Conservation (phyloP, 2,888 invertebrate genomes). For the Andrena flavipes region DNA sequence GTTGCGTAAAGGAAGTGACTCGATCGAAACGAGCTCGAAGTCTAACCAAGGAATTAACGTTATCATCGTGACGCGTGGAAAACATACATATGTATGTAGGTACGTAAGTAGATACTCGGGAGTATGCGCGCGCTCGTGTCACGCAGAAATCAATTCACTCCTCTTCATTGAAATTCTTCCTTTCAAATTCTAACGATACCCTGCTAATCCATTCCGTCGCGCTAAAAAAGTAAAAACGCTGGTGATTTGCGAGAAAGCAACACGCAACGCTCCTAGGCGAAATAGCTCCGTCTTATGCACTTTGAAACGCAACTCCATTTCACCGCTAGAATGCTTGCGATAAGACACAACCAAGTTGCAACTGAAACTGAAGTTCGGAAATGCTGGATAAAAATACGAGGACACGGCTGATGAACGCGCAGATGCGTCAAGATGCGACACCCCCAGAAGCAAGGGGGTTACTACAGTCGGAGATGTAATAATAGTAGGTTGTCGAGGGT, state of each 20-base stretch:
- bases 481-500: constrained; percentile 58
- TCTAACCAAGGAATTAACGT: constrained; percentile 37
- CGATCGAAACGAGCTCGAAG: constrained; percentile 48
- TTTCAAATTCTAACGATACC: no score
- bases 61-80: constrained; percentile 58
- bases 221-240: no score
- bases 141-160: background rate
- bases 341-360: no score
- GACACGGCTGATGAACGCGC: constrained; percentile 20
- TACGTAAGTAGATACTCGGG: background rate
- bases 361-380: no score
- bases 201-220: background rate
- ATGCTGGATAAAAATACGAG: background rate
- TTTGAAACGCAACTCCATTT: background rate
- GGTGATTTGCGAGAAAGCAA: no score
- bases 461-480: constrained; percentile 46
- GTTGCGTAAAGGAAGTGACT: constrained; percentile 55
- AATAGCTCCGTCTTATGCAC: background rate
- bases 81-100: constrained; percentile 15
- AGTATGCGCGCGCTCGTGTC: background rate
- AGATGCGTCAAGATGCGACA: constrained; percentile 54
- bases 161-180: background rate
- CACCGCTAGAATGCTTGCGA: no score
- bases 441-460: constrained; percentile 54
- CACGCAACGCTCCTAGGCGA: no score